Evolutionary conservation across 2,888 invertebrate species (phyloP), one percentile per base, ranked within the genome.

Genomic region (Zygothrica quintamaculata): DNA sequence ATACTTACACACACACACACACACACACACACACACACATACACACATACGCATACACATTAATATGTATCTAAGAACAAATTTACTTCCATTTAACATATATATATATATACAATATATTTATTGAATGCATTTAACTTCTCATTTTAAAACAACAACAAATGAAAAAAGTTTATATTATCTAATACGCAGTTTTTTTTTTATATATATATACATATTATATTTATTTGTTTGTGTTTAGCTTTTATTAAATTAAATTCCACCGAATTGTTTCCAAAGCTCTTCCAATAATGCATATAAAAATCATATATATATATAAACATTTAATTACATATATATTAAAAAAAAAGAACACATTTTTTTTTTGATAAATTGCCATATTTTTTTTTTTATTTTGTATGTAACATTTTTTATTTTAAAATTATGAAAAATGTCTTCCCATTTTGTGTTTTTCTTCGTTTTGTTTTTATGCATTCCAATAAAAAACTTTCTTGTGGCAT

Each of bases 71-170:
- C 62, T 60, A 64, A 84, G 87, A 77, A 87, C 85, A 84, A 87
- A 87, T 74, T 87, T 77, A 84, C 84, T 81, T 81, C 87, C 87
- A 81, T 77, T 86, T 86, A 77, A 72, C 79, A 72, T 22, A 50
- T 52, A 46, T n/a, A 50, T 22, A 56, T 11, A 55, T 42, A 56
- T 53, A 56, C 34, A 65, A 61, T 39, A 77, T 80, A 81, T 81
- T 81, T 81, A 81, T 81, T 81, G 61, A 81, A 80, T 82, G 87
- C 86, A 87, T 82, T 82, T 84, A 79, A 79, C 85, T 85, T 85
- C 52, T 69, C 87, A 81, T 87, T 68, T 85, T 85, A 70, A 69
- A n/a, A n/a, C n/a, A n/a, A 72, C 37, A 44, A 58, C 6, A 42
- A 68, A 74, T 48, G 53, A 36, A 53, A 65, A 60, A 62, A 33